Percentiles rank a stretch among this genome's conserved stretches.
These are phyloP conservation scores for Psix sp. DNA, from an alignment of 1,140 invertebrate genomes.

Conservation along the genomic window DNA sequence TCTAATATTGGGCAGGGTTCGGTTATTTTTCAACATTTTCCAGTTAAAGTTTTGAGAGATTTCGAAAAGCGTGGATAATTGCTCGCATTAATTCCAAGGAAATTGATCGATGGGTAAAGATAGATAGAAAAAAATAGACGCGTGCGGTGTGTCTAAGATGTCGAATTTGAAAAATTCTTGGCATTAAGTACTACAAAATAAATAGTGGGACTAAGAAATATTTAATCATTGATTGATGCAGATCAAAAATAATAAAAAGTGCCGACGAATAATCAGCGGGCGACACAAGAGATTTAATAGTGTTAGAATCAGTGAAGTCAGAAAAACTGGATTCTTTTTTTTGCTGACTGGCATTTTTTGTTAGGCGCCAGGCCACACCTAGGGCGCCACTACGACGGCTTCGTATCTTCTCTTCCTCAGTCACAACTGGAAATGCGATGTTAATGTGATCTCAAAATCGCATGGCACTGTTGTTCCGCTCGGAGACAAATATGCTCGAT, in stretches of 20 bases:
- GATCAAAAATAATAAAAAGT: no score
- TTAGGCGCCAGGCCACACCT: slow-evolving; percentile 66
- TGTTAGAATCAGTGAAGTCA: not conserved
- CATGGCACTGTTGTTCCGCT: slow-evolving; percentile 30
- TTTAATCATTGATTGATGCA: no score
- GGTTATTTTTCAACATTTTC: slow-evolving; percentile 10
- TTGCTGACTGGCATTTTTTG: slow-evolving; percentile 53
- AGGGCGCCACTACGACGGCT: slow-evolving; percentile 68
- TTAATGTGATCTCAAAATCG: slow-evolving; percentile 47
- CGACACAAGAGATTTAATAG: no score
- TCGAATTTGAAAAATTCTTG: slow-evolving; percentile 3
- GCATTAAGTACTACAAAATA: no score
- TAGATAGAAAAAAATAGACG: slow-evolving; percentile 16
- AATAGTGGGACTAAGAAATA: no score
- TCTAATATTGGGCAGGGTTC: slow-evolving; percentile 16
- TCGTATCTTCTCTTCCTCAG: slow-evolving; percentile 33
- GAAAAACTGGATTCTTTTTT: slow-evolving; percentile 11
- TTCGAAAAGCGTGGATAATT: slow-evolving; percentile 37
- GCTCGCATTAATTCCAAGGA: slow-evolving; percentile 22
- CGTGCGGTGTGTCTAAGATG: slow-evolving; percentile 30
- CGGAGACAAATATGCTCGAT: slow-evolving; percentile 54
- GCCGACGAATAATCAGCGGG: no score
- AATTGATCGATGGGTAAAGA: no score
- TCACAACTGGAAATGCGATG: slow-evolving; percentile 40
- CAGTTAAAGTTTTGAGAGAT: not conserved